Evolutionary conservation across 2,113 vertebrate genomes (phyloP), one percentile per base, ranked within the genome.

Genomic region (Tupaia chinensis): DNA sequence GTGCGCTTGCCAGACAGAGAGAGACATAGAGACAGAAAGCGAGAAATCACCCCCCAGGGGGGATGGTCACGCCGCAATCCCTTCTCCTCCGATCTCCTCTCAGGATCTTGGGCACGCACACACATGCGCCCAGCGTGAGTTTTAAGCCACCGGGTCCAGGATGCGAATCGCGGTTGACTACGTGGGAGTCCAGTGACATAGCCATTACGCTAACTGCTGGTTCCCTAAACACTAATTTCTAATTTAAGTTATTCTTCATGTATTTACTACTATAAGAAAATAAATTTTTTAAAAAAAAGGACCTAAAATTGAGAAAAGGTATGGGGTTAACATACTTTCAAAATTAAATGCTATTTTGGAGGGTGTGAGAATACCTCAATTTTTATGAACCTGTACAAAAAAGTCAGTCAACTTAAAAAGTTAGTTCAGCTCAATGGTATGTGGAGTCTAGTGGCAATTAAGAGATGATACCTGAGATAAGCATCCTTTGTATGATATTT

Each of bases 261-360:
- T 54, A 91, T 54, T 91, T 96, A 72, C 11, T 87, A 80, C 90
- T 19, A 83, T 69, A 85, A 93, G 34, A 79, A 82, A 83, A 22
- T 89, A 72, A 78, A 94, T 91, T 66, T 66, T 17, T 15, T 44
- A 25, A 23, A 77, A 72, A 44, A 44, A 44, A 44, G 5, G 32
- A 32, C 32, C 27, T 89, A 72, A 78, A 94, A 93, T 66, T 81
- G 22, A 17, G 61, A 25, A 23, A 77, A 72, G 29, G 2, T 68
- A 20, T 34, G 5, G 9, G 3, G 19, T 66, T 44, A 78, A 76
- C 34, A 84, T 27, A 81, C 7, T 72, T 56, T 73, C 19, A 82
- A 95, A 95, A 78, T 53, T 53, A 91, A 78, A 53, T 44, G 73
- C 6, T 69, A 76, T 25, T 63, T 72, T 29, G 6, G 7, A 72